Base-by-base conservation (phyloP, 2,888 invertebrate species). In the Chironomus riparius region DNA sequence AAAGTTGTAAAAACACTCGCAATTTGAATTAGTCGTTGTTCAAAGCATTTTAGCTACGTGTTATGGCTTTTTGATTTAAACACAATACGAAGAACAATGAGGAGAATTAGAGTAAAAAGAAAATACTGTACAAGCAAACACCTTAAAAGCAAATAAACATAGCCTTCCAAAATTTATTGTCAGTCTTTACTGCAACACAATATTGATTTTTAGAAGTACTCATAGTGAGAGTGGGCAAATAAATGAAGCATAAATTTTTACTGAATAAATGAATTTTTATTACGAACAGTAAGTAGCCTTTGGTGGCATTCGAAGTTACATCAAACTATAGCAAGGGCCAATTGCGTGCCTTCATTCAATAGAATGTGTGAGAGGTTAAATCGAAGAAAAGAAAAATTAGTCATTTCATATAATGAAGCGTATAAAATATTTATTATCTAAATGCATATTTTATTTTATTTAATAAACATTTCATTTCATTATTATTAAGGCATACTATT, bases 301-400 rank as follows among this genome's bases (percentile, higher is more conserved):
- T 38, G 38, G 10, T 10, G 38, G 38, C 10, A 18, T 56, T 56
- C n/a, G 3, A 15, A 13, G 15, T 18, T 15, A 15, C n/a, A 15
- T 1, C 56, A 50, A 15, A 50, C 10, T 38, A 10, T 10, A 38
- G 56, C 5, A 56, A 56, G n/a, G 56, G 4, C 50, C 2, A 50
- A 56, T 71, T 56, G 71, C 71, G 71, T 71, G 71, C 15, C 56
- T n/a, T 56, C 18, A 6, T 47, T 61, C 56, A 56, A 61, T 71
- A 22, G 12, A 47, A 18, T 13, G 47, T 47, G 47, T 48, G 47
- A 70, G 47, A 71, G 28, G 71, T 56, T 56, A 71, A 70, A 56
- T 61, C 22, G 61, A 71, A 24, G n/a, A n/a, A n/a, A n/a, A n/a
- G n/a, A n/a, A 71, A 56, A 24, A 56, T 18, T 56, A 56, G 56